These are phyloP conservation scores for Ichneumoninae sp. DNA, from an alignment of 2,888 invertebrate species.

Conservation along the genomic window DNA sequence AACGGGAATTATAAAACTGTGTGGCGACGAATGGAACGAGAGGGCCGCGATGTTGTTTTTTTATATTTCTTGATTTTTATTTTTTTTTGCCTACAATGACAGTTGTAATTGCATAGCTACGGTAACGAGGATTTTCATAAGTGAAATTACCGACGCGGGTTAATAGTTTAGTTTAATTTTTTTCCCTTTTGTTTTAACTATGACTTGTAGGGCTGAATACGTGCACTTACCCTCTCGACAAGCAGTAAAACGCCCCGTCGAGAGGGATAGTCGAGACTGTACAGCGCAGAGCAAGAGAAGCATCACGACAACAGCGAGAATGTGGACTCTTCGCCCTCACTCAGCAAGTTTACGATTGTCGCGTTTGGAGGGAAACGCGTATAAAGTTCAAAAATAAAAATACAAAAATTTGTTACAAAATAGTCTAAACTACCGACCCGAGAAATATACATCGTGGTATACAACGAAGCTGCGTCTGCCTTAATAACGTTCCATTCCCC, in stretches of 20 bases:
- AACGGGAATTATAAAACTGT: neutral
- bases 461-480: conserved; percentile 40
- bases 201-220: neutral
- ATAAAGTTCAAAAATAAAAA: conserved; percentile 33
- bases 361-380: conserved; percentile 33
- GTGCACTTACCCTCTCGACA: too few relatives aligned
- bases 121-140: neutral
- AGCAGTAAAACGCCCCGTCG: conserved; percentile 36
- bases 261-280: conserved; percentile 20
- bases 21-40: neutral
- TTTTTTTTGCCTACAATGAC: neutral
- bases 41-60: neutral
- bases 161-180: neutral
- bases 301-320: neutral
- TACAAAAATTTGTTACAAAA: neutral
- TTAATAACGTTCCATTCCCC: conserved; percentile 39
- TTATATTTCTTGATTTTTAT: too few relatives aligned
- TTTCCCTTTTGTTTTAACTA: neutral
- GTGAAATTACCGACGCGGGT: neutral
- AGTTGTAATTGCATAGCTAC: neutral
- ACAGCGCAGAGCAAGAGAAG: conserved; percentile 11
- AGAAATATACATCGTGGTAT: neutral
- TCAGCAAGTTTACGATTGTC: conserved; percentile 63
- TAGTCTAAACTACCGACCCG: neutral
- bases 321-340: conserved; percentile 52